A percentile compares a stretch with the other conserved stretches of the same genome.
phyloP scores from a whole-genome alignment of 2,797 vertebrate genomes.

The Pangasius larnaudii region DNA sequence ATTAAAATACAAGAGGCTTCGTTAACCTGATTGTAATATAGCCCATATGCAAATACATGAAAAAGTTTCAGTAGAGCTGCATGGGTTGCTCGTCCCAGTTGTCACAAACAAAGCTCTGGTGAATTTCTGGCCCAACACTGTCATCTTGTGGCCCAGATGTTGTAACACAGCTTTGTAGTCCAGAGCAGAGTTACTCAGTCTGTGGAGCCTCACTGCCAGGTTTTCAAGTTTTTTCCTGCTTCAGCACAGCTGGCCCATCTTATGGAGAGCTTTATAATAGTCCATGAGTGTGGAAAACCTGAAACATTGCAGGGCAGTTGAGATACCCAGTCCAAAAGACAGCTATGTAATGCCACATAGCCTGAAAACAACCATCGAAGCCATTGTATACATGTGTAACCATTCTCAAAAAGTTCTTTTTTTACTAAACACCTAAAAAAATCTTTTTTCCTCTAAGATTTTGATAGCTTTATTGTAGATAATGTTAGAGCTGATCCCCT shows the following conservation, averaged over 20 bases:
- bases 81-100: background rate
- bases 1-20: background rate
- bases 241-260: background rate
- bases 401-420: background rate
- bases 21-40: background rate
- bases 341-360: background rate
- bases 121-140: constrained; percentile 51
- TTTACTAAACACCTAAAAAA: background rate
- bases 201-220: background rate
- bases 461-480: background rate
- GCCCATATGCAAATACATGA: background rate
- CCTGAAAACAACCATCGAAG: background rate
- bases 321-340: background rate
- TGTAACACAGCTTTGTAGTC: background rate
- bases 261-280: background rate
- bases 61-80: background rate
- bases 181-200: background rate
- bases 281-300: background rate
- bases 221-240: background rate
- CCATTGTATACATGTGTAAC: background rate
- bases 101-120: background rate
- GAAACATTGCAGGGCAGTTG: background rate
- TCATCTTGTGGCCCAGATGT: constrained; percentile 61
- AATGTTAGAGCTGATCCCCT: background rate
- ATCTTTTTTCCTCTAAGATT: background rate